phyloP scores from a whole-genome alignment of 2,797 vertebrate genomes.

The Clarias pachynema region DNA sequence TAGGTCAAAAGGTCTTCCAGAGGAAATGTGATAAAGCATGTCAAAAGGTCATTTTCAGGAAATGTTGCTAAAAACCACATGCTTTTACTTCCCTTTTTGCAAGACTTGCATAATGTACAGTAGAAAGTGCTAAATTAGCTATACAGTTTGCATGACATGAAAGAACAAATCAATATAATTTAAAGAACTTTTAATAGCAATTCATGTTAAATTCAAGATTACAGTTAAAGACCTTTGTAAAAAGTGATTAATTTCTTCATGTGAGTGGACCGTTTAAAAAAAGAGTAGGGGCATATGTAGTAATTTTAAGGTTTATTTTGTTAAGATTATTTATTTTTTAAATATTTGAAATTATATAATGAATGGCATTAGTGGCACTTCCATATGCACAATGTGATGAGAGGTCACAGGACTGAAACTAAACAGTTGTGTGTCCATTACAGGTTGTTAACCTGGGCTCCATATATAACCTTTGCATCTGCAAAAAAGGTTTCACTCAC shows the following conservation, averaged over 20 bases:
- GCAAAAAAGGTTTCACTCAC: neutral
- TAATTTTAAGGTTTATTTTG: neutral
- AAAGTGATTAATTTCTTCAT: neutral
- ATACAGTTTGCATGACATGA: neutral
- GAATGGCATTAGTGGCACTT: too few species aligned
- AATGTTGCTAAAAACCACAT: conserved; percentile 9
- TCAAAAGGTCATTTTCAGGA: conserved; percentile 14
- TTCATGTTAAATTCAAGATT: neutral
- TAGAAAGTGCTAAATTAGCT: conserved; percentile 23
- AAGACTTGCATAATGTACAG: conserved; percentile 11
- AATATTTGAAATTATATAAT: neutral
- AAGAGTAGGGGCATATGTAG: neutral
- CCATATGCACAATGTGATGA: too few species aligned
- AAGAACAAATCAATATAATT: neutral
- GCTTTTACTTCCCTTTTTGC: conserved; percentile 5
- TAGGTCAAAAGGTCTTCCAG: neutral
- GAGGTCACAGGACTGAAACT: too few species aligned
- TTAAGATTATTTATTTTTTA: neutral
- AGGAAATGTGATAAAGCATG: conserved; percentile 22
- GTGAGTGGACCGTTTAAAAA: neutral
- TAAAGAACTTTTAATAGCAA: neutral
- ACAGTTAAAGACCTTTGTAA: too few species aligned
- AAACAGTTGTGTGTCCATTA: too few species aligned
- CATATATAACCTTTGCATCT: neutral
- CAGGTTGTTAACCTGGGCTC: too few species aligned